These are phyloP conservation scores for Sphenodon punctatus DNA, from an alignment of 2,797 vertebrate genomes.

Conservation along the genomic window DNA sequence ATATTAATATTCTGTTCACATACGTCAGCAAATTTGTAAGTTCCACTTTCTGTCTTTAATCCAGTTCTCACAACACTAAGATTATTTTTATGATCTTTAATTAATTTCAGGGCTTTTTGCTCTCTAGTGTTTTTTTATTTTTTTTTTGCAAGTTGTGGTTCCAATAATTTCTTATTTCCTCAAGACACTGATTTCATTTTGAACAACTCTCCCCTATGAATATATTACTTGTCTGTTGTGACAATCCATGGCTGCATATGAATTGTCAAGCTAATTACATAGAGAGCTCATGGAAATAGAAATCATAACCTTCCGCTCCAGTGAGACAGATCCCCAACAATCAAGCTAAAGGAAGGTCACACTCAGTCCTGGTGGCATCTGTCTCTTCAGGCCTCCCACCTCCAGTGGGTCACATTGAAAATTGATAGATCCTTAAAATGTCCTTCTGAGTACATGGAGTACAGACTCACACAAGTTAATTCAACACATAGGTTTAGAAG, in stretches of 20 bases:
- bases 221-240: not conserved
- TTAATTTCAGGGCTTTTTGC: conserved; percentile 16
- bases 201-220: not conserved
- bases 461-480: not conserved
- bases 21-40: conserved; percentile 25
- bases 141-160: not conserved
- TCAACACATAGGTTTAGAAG: not conserved
- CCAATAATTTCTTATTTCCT: conserved; percentile 7
- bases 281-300: not conserved
- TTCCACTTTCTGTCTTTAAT: conserved; percentile 9
- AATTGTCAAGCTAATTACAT: not conserved
- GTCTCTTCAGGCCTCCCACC: not conserved
- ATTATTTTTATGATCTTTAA: too few relatives aligned
- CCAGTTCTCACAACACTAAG: not conserved
- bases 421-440: not conserved
- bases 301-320: not conserved
- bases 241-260: fast-evolving
- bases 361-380: fast-evolving
- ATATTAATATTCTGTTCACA: not conserved
- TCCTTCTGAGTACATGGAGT: not conserved
- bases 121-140: too few relatives aligned
- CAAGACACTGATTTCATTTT: not conserved
- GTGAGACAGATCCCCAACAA: not conserved
- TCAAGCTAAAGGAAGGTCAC: fast-evolving
- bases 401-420: not conserved